These are phyloP conservation scores for Parochlus steinenii DNA, from an alignment of 2,888 invertebrate species.

Conservation along the genomic window DNA sequence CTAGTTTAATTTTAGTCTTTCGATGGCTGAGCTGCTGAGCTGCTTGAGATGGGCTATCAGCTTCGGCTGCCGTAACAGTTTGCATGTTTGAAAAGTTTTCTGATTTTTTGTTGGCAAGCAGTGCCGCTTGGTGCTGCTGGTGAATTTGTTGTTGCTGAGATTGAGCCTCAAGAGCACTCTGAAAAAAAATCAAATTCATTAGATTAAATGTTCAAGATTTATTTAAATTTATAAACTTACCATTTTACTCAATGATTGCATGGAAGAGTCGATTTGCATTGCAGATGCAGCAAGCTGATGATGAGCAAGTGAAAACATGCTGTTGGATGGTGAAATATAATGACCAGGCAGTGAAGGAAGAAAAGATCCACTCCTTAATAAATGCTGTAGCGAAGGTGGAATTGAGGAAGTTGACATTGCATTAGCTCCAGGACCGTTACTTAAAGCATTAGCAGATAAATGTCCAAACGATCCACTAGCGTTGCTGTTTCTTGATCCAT, in stretches of 20 bases:
- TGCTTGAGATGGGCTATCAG: constrained; percentile 34
- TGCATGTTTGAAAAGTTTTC: constrained; percentile 21
- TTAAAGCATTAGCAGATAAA: constrained; percentile 29
- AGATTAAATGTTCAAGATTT: background rate
- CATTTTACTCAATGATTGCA: constrained; percentile 11
- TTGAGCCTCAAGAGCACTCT: constrained; percentile 12
- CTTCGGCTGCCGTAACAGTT: constrained; percentile 25
- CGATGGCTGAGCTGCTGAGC: constrained; percentile 38
- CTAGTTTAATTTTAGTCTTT: constrained; percentile 7
- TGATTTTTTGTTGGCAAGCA: constrained; percentile 8
- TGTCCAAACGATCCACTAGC: constrained; percentile 95
- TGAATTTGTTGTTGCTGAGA: constrained; percentile 10
- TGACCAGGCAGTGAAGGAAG: constrained; percentile 20
- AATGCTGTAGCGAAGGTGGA: constrained; percentile 27
- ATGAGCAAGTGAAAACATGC: constrained; percentile 25
- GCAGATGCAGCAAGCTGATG: constrained; percentile 16
- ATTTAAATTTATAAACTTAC: constrained; percentile 2
- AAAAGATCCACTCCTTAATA: constrained; percentile 17
- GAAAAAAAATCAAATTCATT: background rate
- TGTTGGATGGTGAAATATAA: constrained; percentile 20
- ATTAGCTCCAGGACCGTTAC: constrained; percentile 35
- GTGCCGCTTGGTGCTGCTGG: background rate
- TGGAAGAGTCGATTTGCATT: constrained; percentile 11
- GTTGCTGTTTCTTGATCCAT: constrained; percentile 71
- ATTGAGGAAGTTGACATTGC: constrained; percentile 28